A percentile compares a stretch with the other conserved stretches of the same genome.
phyloP scores from a whole-genome alignment of 2,113 vertebrate genomes.

The Ranitomeya imitator region DNA sequence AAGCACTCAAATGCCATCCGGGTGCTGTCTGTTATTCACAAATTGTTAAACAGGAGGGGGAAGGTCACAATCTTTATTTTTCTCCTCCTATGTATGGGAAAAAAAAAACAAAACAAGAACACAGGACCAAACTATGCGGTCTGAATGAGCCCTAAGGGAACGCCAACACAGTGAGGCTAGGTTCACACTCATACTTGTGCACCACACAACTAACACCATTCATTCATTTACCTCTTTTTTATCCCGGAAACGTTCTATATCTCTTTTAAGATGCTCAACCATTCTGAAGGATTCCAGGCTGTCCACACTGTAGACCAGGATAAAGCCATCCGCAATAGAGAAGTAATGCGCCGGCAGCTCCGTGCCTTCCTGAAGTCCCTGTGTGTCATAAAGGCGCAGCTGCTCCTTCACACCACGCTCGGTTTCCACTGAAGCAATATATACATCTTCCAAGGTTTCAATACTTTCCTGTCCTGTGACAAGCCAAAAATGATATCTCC shows the following conservation, averaged over 20 bases:
- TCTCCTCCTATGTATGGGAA: too few relatives aligned
- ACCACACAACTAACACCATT: neutral
- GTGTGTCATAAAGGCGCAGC: conserved; percentile 90
- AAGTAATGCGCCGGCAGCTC: conserved; percentile 92
- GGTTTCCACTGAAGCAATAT: conserved; percentile 89
- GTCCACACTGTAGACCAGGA: conserved; percentile 89
- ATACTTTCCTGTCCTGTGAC: conserved; percentile 77
- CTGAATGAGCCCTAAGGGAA: too few relatives aligned
- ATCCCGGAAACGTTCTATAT: conserved; percentile 89
- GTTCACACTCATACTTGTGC: too few relatives aligned
- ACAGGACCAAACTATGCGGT: too few relatives aligned
- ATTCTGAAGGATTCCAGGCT: conserved; percentile 87
- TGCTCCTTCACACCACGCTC: conserved; percentile 90
- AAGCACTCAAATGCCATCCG: too few relatives aligned
- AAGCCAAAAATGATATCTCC: neutral
- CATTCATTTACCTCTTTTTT: conserved; percentile 85
- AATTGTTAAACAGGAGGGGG: too few relatives aligned
- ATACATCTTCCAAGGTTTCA: conserved; percentile 89
- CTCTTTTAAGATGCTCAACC: conserved; percentile 88
- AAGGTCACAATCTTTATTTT: too few relatives aligned
- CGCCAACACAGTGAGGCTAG: too few relatives aligned
- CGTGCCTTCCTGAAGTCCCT: conserved; percentile 81
- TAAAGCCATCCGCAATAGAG: conserved; percentile 86
- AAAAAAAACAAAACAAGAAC: too few relatives aligned
- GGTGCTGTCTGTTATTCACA: too few relatives aligned